Conservation (phyloP, 2,113 vertebrate genomes). For the Rhinolophus ferrumequinum region DNA sequence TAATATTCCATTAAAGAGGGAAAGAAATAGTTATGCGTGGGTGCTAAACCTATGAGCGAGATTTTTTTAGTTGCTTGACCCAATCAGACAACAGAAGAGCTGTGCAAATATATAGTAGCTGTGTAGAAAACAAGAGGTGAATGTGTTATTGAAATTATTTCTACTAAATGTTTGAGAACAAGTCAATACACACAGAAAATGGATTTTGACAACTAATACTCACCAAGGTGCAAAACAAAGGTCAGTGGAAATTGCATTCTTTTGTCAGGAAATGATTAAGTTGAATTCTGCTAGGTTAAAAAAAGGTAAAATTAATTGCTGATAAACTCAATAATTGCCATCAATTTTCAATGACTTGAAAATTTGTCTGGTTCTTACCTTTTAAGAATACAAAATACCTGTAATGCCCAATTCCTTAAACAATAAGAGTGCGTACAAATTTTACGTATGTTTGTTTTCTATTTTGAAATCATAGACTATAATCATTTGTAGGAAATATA, state of each 20-base stretch:
- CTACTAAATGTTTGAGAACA: constrained; percentile 44
- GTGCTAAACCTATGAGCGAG: neutral
- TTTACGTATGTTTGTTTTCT: neutral
- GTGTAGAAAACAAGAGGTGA: constrained; percentile 15
- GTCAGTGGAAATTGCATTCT: constrained; percentile 75
- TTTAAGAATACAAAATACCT: neutral
- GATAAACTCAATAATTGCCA: neutral
- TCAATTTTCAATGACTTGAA: neutral
- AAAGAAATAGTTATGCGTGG: neutral
- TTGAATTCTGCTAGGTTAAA: constrained; percentile 58
- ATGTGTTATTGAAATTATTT: constrained; percentile 48
- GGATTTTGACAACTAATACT: constrained; percentile 70
- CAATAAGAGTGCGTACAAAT: neutral
- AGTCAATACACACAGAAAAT: constrained; percentile 20
- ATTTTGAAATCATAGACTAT: neutral
- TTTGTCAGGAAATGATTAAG: constrained; percentile 38
- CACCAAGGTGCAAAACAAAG: constrained; percentile 79
- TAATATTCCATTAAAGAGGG: neutral
- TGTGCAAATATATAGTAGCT: neutral
- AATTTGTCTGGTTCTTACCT: neutral
- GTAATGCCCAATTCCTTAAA: neutral
- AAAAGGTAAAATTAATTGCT: neutral
- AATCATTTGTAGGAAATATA: neutral
- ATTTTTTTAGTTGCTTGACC: constrained; percentile 28
- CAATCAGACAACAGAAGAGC: neutral